A percentile compares a stretch with the other conserved stretches of the same genome.
These are phyloP conservation scores for Tetragnatha versicolor DNA, from an alignment of 1,140 invertebrate genomes.

Conservation along the genomic window DNA sequence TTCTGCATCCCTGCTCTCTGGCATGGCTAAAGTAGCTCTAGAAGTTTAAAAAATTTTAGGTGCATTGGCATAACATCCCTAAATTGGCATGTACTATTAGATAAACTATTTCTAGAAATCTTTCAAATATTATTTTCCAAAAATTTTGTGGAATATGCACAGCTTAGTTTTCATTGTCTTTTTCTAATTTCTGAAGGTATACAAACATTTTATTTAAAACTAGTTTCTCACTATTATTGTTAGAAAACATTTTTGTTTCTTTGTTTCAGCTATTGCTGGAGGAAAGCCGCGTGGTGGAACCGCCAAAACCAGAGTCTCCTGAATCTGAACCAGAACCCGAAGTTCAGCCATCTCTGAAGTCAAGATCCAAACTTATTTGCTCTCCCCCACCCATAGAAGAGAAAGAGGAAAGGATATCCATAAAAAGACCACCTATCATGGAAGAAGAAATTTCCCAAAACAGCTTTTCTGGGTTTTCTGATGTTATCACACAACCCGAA, in stretches of 20 bases:
- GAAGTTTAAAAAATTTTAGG: too few species aligned
- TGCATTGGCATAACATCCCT: neutral
- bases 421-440: neutral
- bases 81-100: neutral
- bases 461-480: constrained; percentile 57
- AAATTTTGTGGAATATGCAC: too few species aligned
- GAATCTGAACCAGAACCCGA: constrained; percentile 47
- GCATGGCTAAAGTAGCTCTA: too few species aligned
- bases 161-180: too few species aligned
- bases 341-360: constrained; percentile 3
- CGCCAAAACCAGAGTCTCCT: constrained; percentile 62
- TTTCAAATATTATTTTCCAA: neutral
- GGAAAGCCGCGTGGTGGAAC: constrained; percentile 45
- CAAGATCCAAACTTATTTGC: neutral
- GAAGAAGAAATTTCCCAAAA: constrained; percentile 57
- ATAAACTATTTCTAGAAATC: neutral
- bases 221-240: neutral
- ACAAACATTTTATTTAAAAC: too few species aligned
- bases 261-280: constrained; percentile 27
- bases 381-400: constrained; percentile 28
- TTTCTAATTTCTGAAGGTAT: too few species aligned
- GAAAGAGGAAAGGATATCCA: neutral
- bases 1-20: too few species aligned
- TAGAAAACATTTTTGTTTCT: neutral
- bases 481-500: constrained; percentile 47